A percentile compares a stretch with the other conserved stretches of the same genome.
Evolutionary conservation across 2,113 vertebrate genomes (phyloP).

Genomic region (Chrysochloris asiatica): DNA sequence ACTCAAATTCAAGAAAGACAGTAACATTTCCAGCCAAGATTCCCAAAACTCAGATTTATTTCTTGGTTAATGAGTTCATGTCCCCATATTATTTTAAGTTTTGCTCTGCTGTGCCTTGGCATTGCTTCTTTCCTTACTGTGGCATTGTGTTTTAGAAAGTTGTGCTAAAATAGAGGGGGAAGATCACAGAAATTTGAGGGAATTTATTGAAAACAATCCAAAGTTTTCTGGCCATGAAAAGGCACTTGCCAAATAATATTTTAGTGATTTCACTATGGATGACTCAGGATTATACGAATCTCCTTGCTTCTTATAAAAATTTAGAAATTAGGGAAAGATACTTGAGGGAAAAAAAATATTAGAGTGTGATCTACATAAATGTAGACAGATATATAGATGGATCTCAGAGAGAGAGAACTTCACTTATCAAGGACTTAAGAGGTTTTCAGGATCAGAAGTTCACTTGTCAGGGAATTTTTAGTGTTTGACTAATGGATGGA

Average conservation of each 20-base stretch:
- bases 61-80: background rate
- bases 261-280: slow-evolving; percentile 26
- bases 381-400: background rate
- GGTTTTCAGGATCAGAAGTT: background rate
- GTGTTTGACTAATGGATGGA: background rate
- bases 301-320: slow-evolving; percentile 30
- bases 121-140: background rate
- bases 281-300: slow-evolving; percentile 5
- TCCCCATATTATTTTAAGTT: background rate
- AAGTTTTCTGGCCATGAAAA: background rate
- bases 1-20: background rate
- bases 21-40: background rate
- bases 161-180: slow-evolving; percentile 1
- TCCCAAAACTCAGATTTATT: slow-evolving; percentile 11
- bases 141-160: background rate
- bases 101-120: background rate
- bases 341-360: background rate
- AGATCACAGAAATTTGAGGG: background rate
- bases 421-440: background rate
- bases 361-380: background rate
- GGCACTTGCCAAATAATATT: slow-evolving; percentile 15
- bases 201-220: slow-evolving; percentile 32
- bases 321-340: slow-evolving; percentile 37
- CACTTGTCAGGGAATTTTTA: background rate
- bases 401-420: background rate